Base-by-base conservation (phyloP, 2,113 vertebrate species). In the Poicephalus gulielmi region DNA sequence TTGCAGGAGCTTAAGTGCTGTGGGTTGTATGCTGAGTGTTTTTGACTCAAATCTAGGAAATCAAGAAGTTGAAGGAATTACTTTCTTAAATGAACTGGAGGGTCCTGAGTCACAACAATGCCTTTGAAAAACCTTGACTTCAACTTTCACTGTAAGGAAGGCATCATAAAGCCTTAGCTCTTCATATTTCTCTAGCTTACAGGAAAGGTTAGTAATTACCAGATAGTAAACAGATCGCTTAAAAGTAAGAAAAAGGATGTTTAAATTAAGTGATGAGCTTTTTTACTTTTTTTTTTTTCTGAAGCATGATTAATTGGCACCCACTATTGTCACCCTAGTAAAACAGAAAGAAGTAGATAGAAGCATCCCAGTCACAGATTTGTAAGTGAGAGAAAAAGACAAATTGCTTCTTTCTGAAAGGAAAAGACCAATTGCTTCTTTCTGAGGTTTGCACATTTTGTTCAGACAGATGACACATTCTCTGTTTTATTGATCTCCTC, bases 401-500 rank as follows among this genome's bases (percentile, higher is more conserved):
- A 73, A 77, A 86, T 37, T 80, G 24, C 7, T n/a, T 55, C 27
- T 66, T 63, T 62, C 59, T 47, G 53, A 85, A 94, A 76, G 24
- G 6, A 49, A 88, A 90, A 90, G 52, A 63, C 30, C 66, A 74
- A 86, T 49, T 80, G 24, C 9, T n/a, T 60, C 30, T 69, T 60
- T 66, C 49, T 47, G 53, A 88, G 62, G 62, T 76, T 83, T 87
- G 17, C 24, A 73, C 27, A 44, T 66, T 90, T 85, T 69, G 17
- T 66, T 69, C 16, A 88, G 20, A 68, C 30, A 82, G 19, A 66
- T 1, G 17, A 82, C 50, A 84, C 13, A 47, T 50, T 60, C 24
- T 63, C 15, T 68, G 11, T 47, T 91, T 93, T 80, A 85, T 90
- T 80, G 82, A 88, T 94, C 64, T 67, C 85, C 39, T 73, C 91